Percentiles rank a stretch among this genome's conserved stretches.
phyloP scores from a whole-genome alignment of 2,797 vertebrate genomes.

The Malacoctenus gilli region DNA sequence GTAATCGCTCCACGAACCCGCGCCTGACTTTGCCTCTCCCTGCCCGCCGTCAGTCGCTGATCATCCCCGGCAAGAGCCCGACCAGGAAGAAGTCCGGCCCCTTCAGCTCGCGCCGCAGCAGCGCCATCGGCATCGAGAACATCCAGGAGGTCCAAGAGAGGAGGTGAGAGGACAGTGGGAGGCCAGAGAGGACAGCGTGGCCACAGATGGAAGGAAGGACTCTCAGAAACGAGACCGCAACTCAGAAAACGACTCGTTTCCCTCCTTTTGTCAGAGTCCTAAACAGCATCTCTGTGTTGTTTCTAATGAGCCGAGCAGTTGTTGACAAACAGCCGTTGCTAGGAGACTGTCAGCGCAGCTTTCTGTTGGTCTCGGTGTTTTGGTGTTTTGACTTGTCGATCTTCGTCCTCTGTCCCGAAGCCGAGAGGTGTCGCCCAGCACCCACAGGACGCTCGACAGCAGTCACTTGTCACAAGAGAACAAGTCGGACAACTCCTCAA shows the following conservation, averaged over 20 bases:
- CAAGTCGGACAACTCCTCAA: slow-evolving; percentile 89
- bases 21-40: too few species aligned
- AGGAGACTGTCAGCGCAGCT: not conserved
- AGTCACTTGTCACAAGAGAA: slow-evolving; percentile 85
- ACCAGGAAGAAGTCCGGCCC: slow-evolving; percentile 96
- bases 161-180: slow-evolving; percentile 83
- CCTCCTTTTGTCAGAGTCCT: not conserved
- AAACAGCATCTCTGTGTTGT: not conserved
- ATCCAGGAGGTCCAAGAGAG: slow-evolving; percentile 96
- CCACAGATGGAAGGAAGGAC: slow-evolving; percentile 57
- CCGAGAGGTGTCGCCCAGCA: slow-evolving; percentile 88
- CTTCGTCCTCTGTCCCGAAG: slow-evolving; percentile 58
- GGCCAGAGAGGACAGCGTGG: slow-evolving; percentile 45
- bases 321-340: not conserved
- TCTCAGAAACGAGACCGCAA: slow-evolving; percentile 27
- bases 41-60: slow-evolving; percentile 85
- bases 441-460: slow-evolving; percentile 86
- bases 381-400: slow-evolving; percentile 6
- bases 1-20: too few species aligned
- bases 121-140: slow-evolving; percentile 97
- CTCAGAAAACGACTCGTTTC: not conserved
- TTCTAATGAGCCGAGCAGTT: not conserved
- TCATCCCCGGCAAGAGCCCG: slow-evolving; percentile 95
- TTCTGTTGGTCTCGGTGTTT: not conserved
- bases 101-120: slow-evolving; percentile 93